Evolutionary conservation across 2,113 vertebrate species (phyloP), one percentile per base, ranked within the genome.

Genomic region (Vulpes vulpes): DNA sequence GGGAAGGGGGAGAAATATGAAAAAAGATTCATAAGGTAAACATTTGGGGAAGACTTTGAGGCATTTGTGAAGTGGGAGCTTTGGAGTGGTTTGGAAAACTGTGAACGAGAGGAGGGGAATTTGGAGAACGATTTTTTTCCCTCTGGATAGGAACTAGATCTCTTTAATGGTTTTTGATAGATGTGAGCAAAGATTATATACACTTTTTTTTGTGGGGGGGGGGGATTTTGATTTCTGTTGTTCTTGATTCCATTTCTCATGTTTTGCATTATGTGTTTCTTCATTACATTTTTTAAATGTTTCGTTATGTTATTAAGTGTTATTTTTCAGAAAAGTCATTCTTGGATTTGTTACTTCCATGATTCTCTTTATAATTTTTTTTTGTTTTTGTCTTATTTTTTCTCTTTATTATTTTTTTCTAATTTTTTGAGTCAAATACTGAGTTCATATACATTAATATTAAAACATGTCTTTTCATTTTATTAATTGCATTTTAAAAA

Each of bases 301-400:
- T 91, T 78, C 22, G 60, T 89, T 89, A 62, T 81, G 81, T 86
- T 97, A 65, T 19, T 35, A 43, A 64, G 25, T 76, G 60, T 73
- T 76, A 62, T 38, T 91, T 94, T 95, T 95, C 10, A 74, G 57
- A 53, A 81, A 51, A 93, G 10, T 74, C 53, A 30, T 74, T 91
- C 35, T 86, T 74, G 11, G 16, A 38, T 76, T 81, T 67, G 57
- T 64, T 89, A 55, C 27, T 55, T 82, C 87, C 23, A 82, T 82
- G 81, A 27, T 25, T 79, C 30, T 79, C 11, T 65, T 55, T 51
- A 67, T 92, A 79, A 87, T 80, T 81, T 87, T 1, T 1, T 1
- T n/a, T 92, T 94, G 2, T n/a, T 92, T 94, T 95, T 87, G 14
- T 86, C 8, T 71, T 76, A 35, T 76, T 83, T 84, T 10, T 83